Evolutionary conservation across 2,888 invertebrate genomes (phyloP).

Genomic region (Acanthococcus lagerstroemiae): DNA sequence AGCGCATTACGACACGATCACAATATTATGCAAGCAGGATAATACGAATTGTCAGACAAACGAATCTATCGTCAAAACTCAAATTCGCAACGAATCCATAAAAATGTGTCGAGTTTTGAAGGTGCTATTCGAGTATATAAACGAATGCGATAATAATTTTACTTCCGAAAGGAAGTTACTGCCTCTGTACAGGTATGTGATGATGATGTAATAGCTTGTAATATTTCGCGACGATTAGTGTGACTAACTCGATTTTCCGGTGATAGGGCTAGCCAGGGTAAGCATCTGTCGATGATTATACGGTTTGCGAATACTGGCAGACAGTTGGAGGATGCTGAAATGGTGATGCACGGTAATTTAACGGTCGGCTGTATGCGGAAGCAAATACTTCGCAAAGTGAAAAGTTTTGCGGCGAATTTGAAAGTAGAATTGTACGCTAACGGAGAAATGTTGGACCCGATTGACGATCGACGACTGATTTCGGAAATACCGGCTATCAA

Average conservation of each 20-base stretch:
- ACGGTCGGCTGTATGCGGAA: constrained; percentile 77
- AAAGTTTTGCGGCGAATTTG: constrained; percentile 53
- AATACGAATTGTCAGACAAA: not conserved
- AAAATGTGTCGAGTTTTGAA: constrained; percentile 88
- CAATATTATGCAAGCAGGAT: constrained; percentile 43
- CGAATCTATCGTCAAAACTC: constrained; percentile 2
- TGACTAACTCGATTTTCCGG: not conserved
- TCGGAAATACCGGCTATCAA: constrained; percentile 61
- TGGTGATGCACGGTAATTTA: constrained; percentile 89
- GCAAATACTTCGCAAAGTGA: constrained; percentile 57
- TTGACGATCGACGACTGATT: constrained; percentile 76
- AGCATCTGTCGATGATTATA: constrained; percentile 75
- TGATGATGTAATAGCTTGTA: not conserved
- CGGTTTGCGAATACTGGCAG: constrained; percentile 79
- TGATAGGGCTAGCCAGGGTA: constrained; percentile 74
- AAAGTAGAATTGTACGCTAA: constrained; percentile 85
- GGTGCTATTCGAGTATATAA: constrained; percentile 88
- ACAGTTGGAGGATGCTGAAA: constrained; percentile 76
- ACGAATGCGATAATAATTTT: constrained; percentile 84
- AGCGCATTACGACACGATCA: constrained; percentile 74
- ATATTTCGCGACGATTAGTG: not conserved
- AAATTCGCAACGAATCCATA: constrained; percentile 41
- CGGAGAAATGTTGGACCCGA: constrained; percentile 75
- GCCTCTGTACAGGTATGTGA: constrained; percentile 61
- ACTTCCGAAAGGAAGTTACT: constrained; percentile 78